A percentile compares a stretch with the other conserved stretches of the same genome.
Conservation (phyloP, 2,113 vertebrate species). For the Protomyctophum bolini region DNA sequence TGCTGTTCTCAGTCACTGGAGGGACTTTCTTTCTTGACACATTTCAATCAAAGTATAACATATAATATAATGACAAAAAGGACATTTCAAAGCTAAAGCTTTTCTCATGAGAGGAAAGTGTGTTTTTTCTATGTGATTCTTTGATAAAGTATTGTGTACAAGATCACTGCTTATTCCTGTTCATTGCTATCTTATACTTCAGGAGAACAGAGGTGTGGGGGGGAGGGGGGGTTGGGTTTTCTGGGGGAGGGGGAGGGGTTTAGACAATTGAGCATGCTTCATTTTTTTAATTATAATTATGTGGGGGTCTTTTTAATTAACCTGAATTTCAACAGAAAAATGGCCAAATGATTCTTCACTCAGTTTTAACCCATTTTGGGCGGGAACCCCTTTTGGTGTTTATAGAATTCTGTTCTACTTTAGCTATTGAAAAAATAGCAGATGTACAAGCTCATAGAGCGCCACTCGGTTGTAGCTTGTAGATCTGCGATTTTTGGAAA, state of each 20-base stretch:
- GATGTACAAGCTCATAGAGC: too few species aligned
- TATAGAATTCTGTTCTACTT: too few species aligned
- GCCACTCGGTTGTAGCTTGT: too few species aligned
- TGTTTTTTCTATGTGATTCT: slow-evolving; percentile 78
- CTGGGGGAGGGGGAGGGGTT: slow-evolving; percentile 6
- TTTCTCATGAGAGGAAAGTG: slow-evolving; percentile 47
- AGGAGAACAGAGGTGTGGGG: background rate
- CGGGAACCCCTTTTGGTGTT: too few species aligned
- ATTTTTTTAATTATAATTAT: slow-evolving; percentile 57
- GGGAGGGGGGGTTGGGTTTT: background rate
- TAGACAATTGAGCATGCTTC: slow-evolving; percentile 44
- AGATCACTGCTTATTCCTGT: slow-evolving; percentile 52
- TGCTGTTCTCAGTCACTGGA: slow-evolving; percentile 49
- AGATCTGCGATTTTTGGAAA: too few species aligned
- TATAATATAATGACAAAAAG: slow-evolving; percentile 35
- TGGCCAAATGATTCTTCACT: slow-evolving; percentile 38
- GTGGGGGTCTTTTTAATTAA: slow-evolving; percentile 61
- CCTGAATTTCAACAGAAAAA: slow-evolving; percentile 52
- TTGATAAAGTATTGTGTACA: slow-evolving; percentile 82
- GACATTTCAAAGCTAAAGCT: slow-evolving; percentile 33
- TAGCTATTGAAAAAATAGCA: too few species aligned
- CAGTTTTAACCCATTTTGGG: too few species aligned
- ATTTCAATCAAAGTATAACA: slow-evolving; percentile 26
- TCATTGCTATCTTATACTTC: slow-evolving; percentile 44
- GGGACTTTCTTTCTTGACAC: slow-evolving; percentile 52